phyloP scores from a whole-genome alignment of 2,888 invertebrate species.

The Philereme transversata region DNA sequence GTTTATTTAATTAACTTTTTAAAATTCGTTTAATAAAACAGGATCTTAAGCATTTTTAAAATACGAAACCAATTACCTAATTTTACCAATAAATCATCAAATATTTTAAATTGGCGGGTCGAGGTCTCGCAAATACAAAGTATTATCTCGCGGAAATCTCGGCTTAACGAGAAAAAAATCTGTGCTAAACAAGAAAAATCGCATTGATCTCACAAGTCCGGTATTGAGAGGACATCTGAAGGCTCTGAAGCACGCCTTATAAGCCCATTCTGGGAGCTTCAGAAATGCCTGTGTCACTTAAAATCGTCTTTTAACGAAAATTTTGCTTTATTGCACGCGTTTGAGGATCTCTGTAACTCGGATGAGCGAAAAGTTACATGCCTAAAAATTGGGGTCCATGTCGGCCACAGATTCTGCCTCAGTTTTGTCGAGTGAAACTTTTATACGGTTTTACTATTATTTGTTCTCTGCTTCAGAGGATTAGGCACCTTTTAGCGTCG shows the following conservation, averaged over 20 bases:
- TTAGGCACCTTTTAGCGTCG: constrained; percentile 78
- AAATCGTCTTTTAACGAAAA: not conserved
- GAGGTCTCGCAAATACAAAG: constrained; percentile 54
- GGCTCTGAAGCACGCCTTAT: constrained; percentile 54
- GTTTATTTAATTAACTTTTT: constrained; percentile 5
- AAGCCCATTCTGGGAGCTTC: constrained; percentile 76
- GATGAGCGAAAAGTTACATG: not conserved
- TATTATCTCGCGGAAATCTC: constrained; percentile 62
- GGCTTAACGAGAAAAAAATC: constrained; percentile 54
- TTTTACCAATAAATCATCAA: constrained; percentile 15
- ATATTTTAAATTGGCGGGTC: constrained; percentile 39
- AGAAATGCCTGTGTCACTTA: constrained; percentile 26
- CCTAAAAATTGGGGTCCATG: not conserved
- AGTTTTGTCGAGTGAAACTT: constrained; percentile 10
- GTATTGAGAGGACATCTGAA: constrained; percentile 68
- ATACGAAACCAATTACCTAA: not conserved
- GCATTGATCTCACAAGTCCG: constrained; percentile 71
- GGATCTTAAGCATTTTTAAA: not conserved
- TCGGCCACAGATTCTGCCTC: not conserved
- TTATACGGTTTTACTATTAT: constrained; percentile 8
- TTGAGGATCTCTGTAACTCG: not conserved
- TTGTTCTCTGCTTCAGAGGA: constrained; percentile 42
- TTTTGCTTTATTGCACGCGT: not conserved
- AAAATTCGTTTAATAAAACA: not conserved
- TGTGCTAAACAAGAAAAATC: constrained; percentile 55